Percentiles rank a stretch among this genome's conserved stretches.
Conservation (phyloP, 2,888 invertebrate genomes). For the Monochamus alternatus region DNA sequence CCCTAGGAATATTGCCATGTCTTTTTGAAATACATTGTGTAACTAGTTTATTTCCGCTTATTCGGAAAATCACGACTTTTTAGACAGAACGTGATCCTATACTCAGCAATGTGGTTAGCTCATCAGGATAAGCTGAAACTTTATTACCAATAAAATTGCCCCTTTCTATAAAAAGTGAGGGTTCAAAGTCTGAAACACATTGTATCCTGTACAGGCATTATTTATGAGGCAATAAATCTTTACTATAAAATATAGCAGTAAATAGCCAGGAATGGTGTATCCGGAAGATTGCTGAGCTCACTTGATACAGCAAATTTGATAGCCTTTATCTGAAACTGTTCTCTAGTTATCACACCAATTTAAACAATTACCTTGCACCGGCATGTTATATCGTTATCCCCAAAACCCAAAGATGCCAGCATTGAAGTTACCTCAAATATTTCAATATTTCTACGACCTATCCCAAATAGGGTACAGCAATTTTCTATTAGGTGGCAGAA, state of each 20-base stretch:
- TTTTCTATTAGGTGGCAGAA: not conserved
- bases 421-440: slow-evolving; percentile 4
- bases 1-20: too few relatives aligned
- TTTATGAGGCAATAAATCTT: not conserved
- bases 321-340: not conserved
- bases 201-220: not conserved
- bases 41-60: too few relatives aligned
- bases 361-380: not conserved
- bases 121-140: too few relatives aligned
- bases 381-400: not conserved
- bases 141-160: not conserved
- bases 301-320: slow-evolving; percentile 15
- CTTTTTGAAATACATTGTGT: too few relatives aligned
- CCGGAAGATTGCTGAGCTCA: slow-evolving; percentile 9
- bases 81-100: too few relatives aligned
- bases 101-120: too few relatives aligned
- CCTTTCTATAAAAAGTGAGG: not conserved
- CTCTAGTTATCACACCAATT: slow-evolving; percentile 1
- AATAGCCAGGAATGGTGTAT: not conserved
- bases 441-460: not conserved
- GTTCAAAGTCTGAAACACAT: not conserved
- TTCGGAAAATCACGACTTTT: too few relatives aligned
- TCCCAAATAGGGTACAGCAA: not conserved
- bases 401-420: not conserved
- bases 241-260: not conserved